Conservation (phyloP, 2,888 invertebrate genomes). For the Gasteruption jaculator region DNA sequence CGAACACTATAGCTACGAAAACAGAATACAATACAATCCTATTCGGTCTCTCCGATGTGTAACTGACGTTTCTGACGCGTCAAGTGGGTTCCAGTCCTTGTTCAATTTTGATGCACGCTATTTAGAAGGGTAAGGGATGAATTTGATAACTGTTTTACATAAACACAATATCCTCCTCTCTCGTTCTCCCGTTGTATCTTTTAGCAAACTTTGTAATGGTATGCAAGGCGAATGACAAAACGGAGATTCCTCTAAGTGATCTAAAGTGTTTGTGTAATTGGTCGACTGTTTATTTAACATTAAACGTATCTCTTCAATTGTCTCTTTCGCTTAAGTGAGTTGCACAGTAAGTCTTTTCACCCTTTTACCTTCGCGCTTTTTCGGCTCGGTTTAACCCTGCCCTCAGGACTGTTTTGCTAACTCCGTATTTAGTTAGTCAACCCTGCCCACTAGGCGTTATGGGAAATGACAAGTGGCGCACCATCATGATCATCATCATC, state of each 20-base stretch:
- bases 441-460: slow-evolving; percentile 46
- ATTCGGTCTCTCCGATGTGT: slow-evolving; percentile 37
- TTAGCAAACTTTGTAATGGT: slow-evolving; percentile 16
- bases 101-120: slow-evolving; percentile 9
- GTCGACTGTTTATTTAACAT: slow-evolving; percentile 19
- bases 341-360: slow-evolving; percentile 6
- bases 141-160: slow-evolving; percentile 46
- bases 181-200: too few relatives aligned
- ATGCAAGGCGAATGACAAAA: slow-evolving; percentile 4
- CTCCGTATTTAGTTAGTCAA: slow-evolving; percentile 51
- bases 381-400: slow-evolving; percentile 48
- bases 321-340: slow-evolving; percentile 9
- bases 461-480: slow-evolving; percentile 49
- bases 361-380: slow-evolving; percentile 26
- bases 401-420: slow-evolving; percentile 42
- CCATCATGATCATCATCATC: slow-evolving; percentile 12
- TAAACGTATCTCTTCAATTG: slow-evolving; percentile 24
- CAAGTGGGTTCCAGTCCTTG: slow-evolving; percentile 39
- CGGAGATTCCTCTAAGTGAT: slow-evolving; percentile 42
- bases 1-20: too few relatives aligned
- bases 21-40: too few relatives aligned
- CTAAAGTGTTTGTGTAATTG: slow-evolving; percentile 47
- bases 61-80: slow-evolving; percentile 48
- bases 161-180: slow-evolving; percentile 33
- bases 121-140: slow-evolving; percentile 19